Percentiles rank a stretch among this genome's conserved stretches.
phyloP scores from a whole-genome alignment of 2,113 vertebrate species.

The Otolemur garnettii region DNA sequence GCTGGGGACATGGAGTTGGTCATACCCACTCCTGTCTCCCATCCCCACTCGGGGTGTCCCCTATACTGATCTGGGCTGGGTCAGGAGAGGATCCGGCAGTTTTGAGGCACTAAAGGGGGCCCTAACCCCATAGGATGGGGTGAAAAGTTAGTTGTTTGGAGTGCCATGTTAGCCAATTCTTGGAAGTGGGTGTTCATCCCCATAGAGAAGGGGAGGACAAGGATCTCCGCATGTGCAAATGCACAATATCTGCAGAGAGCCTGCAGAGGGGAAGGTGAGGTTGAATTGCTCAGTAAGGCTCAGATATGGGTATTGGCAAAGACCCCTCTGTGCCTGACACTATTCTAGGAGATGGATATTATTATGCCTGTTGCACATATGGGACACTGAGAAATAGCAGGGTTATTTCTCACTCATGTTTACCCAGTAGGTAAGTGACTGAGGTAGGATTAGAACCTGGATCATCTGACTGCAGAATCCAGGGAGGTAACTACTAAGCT shows the following conservation, averaged over 20 bases:
- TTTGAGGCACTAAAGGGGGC: neutral
- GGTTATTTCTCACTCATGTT: neutral
- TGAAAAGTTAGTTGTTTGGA: neutral
- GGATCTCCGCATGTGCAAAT: neutral
- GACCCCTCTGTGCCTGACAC: too few species aligned
- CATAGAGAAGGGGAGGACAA: neutral
- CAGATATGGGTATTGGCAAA: neutral
- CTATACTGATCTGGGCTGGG: neutral
- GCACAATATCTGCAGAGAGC: neutral
- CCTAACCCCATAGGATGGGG: neutral
- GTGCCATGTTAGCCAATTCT: neutral
- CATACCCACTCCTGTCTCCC: neutral
- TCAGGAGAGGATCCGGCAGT: neutral
- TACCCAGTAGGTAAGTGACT: neutral
- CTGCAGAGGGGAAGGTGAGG: neutral
- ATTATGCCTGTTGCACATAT: neutral
- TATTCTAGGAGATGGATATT: neutral
- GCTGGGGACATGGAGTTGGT: neutral
- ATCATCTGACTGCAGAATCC: neutral
- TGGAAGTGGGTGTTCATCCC: neutral
- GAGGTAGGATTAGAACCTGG: neutral
- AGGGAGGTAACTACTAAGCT: neutral
- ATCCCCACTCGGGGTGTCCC: neutral
- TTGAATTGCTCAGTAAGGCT: neutral
- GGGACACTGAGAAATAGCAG: neutral